Evolutionary conservation across 2,797 vertebrate species (phyloP).

Genomic region (Anas bahamensis): DNA sequence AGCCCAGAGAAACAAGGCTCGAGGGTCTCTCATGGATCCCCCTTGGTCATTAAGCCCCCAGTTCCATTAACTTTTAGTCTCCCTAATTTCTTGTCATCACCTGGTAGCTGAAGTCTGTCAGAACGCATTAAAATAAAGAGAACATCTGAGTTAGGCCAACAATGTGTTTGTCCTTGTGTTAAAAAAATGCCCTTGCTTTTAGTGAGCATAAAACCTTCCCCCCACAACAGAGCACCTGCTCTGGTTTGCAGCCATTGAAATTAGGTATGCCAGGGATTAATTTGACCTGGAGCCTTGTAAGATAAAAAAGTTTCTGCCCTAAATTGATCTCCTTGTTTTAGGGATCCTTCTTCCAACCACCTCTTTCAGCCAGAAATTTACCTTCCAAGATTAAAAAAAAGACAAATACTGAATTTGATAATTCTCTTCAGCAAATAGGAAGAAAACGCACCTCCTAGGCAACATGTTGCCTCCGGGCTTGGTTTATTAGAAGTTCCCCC

Average conservation of each 20-base stretch:
- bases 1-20: not conserved
- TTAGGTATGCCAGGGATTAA: not conserved
- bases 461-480: not conserved
- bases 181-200: not conserved
- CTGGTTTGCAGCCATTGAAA: not conserved
- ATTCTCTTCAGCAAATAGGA: not conserved
- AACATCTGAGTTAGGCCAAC: not conserved
- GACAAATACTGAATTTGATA: not conserved
- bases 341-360: not conserved
- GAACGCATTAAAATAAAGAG: constrained; percentile 20
- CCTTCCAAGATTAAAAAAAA: not conserved
- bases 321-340: not conserved
- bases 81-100: constrained; percentile 7
- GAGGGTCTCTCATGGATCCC: not conserved
- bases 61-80: not conserved
- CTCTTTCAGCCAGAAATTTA: not conserved
- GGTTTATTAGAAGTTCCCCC: not conserved
- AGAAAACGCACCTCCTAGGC: not conserved
- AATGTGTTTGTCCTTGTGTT: not conserved
- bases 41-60: not conserved
- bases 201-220: not conserved
- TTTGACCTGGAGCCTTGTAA: not conserved
- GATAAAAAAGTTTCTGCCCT: not conserved
- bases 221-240: not conserved
- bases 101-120: not conserved